Evolutionary conservation across 2,888 invertebrate species (phyloP), one percentile per base, ranked within the genome.

Genomic region (Cryptocephalus primarius): DNA sequence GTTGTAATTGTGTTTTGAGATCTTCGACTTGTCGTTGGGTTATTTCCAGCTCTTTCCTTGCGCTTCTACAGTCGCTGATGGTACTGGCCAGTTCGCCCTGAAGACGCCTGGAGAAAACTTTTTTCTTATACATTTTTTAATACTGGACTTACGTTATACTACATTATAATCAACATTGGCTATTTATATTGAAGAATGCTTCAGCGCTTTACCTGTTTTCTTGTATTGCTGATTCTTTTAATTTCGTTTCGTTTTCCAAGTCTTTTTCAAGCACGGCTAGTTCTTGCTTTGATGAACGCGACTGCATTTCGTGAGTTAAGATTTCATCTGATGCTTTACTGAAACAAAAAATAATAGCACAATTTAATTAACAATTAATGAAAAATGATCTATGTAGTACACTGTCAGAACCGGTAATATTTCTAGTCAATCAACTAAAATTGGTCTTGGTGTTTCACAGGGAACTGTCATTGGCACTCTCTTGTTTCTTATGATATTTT

Each of bases 1-100:
- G 84, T 60, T 87, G 86, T 49, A 88, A 68, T 62, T 88, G 86
- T 51, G 79, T 76, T 63, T 84, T 87, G 51, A 88, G 70, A 56
- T 82, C 78, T 46, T 81, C 82, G 14, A 85, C 82, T 72, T 88
- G 85, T 60, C 79, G 75, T 55, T 77, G 77, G 12, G 82, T 78
- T 46, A 79, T 77, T 44, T 83, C 83, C 55, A 85, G 72, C 64
- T 85, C 84, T 55, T 77, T 79, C 54, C 79, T 80, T 11, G 79
- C 72, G 31, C 77, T 70, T 56, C 79, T 75, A 46, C 79, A 69
- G 61, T 81, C 80, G 50, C 74, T 73, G 41, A 80, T 79, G 58
- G 77, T 75, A 33, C 80, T 75, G 32, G 80, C 78, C 55, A 88
- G 66, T 63, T 82, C 85, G 57, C 84, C 82, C 67, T 83, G 82